Base-by-base conservation (phyloP, 1,140 invertebrate species). In the Camponotus floridanus region DNA sequence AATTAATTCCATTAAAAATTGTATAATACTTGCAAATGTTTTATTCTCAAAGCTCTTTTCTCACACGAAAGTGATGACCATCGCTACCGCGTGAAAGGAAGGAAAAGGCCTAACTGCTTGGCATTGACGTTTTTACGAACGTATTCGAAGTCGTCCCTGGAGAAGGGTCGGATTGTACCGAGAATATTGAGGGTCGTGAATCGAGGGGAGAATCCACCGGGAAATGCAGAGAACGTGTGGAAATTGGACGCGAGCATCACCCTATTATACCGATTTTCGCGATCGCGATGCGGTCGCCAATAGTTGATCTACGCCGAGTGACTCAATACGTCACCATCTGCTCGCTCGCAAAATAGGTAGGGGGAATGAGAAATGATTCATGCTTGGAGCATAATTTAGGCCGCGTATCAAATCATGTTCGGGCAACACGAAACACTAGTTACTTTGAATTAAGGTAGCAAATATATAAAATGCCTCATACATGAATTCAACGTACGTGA, bases 191-290 rank as follows among this genome's bases (percentile, higher is more conserved):
- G 61, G 79, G 68, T 86, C 26, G 70, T 61, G 61, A 86, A 79
- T 87, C 67, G 86, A 88, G 86, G 91, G 90, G 81, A 85, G 88
- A 91, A 87, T 87, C 85, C 31, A 74, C 86, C 70, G 84, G 67
- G 76, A 89, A 26, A 78, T 42, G 59, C 67, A 13, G 78, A 70
- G 78, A 68, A 78, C 80, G 67, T 85, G 64, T 68, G 74, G 76
- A 87, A 76, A 89, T 73, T 86, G 84, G 48, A 90, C 36, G 86
- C 21, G 55, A 26, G 45, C 45, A 15, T 67, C 62, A 36, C n/a
- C 39, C 26, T 45, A 73, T 73, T 83, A 61, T 36, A 61, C 39
- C 39, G 55, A 83, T 73, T 83, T 4, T 51, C 68, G 79, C 51
- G 78, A 81, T 81, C 78, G 78, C 79, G 51, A 67, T 33, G 39